Base-by-base conservation (phyloP, 2,113 vertebrate genomes). In the Mystacornis crossleyi region DNA sequence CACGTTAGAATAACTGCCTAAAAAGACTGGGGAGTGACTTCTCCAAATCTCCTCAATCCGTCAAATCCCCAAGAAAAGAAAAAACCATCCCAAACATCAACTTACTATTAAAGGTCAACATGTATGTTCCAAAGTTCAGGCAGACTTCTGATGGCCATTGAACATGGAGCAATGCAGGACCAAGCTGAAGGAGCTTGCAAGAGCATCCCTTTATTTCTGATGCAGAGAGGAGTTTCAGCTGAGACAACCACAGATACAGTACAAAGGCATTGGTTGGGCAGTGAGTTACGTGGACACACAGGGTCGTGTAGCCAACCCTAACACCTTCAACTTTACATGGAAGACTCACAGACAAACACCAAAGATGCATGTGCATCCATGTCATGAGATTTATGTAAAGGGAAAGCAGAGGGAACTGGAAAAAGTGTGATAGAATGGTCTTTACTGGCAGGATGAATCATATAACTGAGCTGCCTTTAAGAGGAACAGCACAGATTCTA, bases 361-460 rank as follows among this genome's bases (percentile, higher is more conserved):
- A 72, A 54, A 47, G 33, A 73, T 78, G 55, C 38, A 69, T n/a
- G 33, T 66, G 77, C 86, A 91, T 66, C 28, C 58, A 9, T 80
- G 45, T 54, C 67, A 94, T 5, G 11, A 86, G 74, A 65, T 93
- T 69, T 77, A 31, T 71, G 21, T 38, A 50, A 67, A 89, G 81
- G 66, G 88, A 95, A 92, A 95, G 57, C 69, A 71, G 43, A 78
- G 29, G 60, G 77, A 95, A 94, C 51, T 95, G 94, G 89, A 67
- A 96, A 88, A 92, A 86, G 48, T 40, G 36, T 64, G 50, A 31
- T n/a, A 53, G 67, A 86, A 71, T 81, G 79, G 38, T 69, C 72
- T 67, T 89, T 89, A 43, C 29, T 89, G 80, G 36, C 69, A 92
- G 55, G 25, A 64, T 95, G 93, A 96, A 92, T 96, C 93, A 94